Evolutionary conservation across 2,888 invertebrate species (phyloP).

Genomic region (Dynastes tityus): DNA sequence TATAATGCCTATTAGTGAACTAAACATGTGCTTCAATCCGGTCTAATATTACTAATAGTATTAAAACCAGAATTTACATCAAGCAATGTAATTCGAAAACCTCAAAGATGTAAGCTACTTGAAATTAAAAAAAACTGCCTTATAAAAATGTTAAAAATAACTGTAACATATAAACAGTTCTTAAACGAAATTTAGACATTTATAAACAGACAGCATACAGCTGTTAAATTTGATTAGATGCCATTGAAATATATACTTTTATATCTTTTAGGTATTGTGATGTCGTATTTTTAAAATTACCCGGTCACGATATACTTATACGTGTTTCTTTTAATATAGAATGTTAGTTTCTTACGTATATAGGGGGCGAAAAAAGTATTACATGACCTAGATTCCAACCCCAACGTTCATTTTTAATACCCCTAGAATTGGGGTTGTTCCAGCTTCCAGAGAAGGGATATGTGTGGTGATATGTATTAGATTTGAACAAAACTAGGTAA

Average conservation of each 20-base stretch:
- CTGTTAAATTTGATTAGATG: constrained; percentile 46
- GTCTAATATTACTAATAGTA: constrained; percentile 18
- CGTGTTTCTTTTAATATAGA: too few species aligned
- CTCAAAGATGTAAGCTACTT: constrained; percentile 33
- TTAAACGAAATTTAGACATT: constrained; percentile 44
- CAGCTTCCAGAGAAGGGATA: not conserved
- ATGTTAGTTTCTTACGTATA: constrained; percentile 7
- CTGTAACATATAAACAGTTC: constrained; percentile 44
- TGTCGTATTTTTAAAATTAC: constrained; percentile 28
- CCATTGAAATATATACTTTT: constrained; percentile 45
- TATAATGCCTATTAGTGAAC: not conserved
- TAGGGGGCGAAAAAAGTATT: constrained; percentile 29
- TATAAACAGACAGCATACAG: constrained; percentile 42
- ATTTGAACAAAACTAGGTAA: not conserved
- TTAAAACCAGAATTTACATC: constrained; percentile 20
- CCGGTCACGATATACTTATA: not conserved
- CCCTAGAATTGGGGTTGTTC: constrained; percentile 36
- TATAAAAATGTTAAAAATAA: constrained; percentile 47
- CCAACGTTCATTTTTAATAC: constrained; percentile 41
- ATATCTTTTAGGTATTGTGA: constrained; percentile 25
- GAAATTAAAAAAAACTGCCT: constrained; percentile 41
- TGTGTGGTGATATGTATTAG: not conserved
- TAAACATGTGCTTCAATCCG: not conserved
- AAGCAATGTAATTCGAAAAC: constrained; percentile 14
- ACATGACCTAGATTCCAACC: constrained; percentile 42